These are phyloP conservation scores for Sialis fuliginosa DNA, from an alignment of 2,888 invertebrate genomes.

Conservation along the genomic window DNA sequence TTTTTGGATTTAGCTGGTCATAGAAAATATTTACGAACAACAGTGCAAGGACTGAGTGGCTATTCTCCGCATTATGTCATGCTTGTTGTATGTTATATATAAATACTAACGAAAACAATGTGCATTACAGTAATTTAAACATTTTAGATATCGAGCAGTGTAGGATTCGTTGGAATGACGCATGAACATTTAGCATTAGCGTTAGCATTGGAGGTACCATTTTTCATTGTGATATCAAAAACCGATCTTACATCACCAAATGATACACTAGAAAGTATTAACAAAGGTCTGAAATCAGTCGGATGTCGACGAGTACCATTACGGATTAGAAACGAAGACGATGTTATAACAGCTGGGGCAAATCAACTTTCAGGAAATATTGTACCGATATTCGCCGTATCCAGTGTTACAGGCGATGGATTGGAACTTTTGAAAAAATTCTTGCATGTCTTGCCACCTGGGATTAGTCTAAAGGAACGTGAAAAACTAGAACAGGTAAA, in stretches of 20 bases:
- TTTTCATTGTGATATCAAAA: slow-evolving; percentile 89
- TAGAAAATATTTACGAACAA: slow-evolving; percentile 87
- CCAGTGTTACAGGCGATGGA: slow-evolving; percentile 78
- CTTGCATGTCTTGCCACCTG: slow-evolving; percentile 64
- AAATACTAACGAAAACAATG: background rate
- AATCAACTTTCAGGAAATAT: slow-evolving; percentile 43
- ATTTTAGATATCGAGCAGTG: slow-evolving; percentile 56
- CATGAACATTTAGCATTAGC: slow-evolving; percentile 82
- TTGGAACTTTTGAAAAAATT: slow-evolving; percentile 69
- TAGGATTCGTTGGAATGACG: slow-evolving; percentile 66
- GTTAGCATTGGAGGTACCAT: slow-evolving; percentile 65
- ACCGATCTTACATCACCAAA: slow-evolving; percentile 60
- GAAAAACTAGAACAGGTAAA: slow-evolving; percentile 49
- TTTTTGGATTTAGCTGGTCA: slow-evolving; percentile 94
- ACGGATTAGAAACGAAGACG: slow-evolving; percentile 46
- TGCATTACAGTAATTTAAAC: background rate
- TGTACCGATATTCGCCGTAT: slow-evolving; percentile 73
- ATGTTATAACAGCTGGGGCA: slow-evolving; percentile 57
- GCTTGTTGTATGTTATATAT: slow-evolving; percentile 47
- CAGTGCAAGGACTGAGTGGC: slow-evolving; percentile 83
- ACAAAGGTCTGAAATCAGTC: slow-evolving; percentile 42
- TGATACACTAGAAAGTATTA: slow-evolving; percentile 34
- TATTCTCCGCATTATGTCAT: slow-evolving; percentile 85
- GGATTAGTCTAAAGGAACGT: slow-evolving; percentile 40
- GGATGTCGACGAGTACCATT: slow-evolving; percentile 47